Evolutionary conservation across 1,140 invertebrate genomes (phyloP).

Genomic region (Euglossa dilemma): DNA sequence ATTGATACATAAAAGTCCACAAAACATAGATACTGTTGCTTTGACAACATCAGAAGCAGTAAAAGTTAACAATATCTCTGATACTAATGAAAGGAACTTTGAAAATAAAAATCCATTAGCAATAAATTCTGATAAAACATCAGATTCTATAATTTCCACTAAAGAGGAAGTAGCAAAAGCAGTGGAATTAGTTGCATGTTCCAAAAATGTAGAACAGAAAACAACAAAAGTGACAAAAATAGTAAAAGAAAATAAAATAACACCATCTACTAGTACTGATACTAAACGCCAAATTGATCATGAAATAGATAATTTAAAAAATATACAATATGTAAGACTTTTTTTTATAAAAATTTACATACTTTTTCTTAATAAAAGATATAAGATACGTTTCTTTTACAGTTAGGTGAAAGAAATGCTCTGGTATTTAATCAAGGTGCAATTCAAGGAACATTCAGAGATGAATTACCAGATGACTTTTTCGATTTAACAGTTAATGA

Average conservation of each 20-base stretch:
- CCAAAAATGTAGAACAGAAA: background rate
- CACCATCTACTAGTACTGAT: background rate
- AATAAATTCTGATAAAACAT: conserved; percentile 51
- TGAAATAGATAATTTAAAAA: conserved; percentile 29
- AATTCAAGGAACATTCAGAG: conserved; percentile 81
- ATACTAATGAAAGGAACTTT: conserved; percentile 34
- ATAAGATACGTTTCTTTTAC: conserved; percentile 46
- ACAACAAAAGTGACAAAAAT: background rate
- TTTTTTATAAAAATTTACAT: conserved; percentile 14
- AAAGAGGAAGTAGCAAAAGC: conserved; percentile 18
- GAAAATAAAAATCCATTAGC: conserved; percentile 27
- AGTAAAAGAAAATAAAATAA: background rate
- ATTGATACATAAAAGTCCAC: conserved; percentile 82
- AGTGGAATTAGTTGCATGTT: background rate
- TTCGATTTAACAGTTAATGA: conserved; percentile 92
- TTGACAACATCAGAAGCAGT: conserved; percentile 79
- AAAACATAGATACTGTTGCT: conserved; percentile 84
- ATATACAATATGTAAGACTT: conserved; percentile 80
- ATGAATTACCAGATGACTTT: conserved; percentile 91
- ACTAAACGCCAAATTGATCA: background rate
- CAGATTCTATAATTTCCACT: conserved; percentile 50
- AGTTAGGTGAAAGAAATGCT: conserved; percentile 88
- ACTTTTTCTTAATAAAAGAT: background rate
- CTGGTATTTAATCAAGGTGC: conserved; percentile 86
- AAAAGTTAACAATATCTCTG: conserved; percentile 58